phyloP scores from a whole-genome alignment of 2,113 vertebrate species.

The Otocyon megalotis region DNA sequence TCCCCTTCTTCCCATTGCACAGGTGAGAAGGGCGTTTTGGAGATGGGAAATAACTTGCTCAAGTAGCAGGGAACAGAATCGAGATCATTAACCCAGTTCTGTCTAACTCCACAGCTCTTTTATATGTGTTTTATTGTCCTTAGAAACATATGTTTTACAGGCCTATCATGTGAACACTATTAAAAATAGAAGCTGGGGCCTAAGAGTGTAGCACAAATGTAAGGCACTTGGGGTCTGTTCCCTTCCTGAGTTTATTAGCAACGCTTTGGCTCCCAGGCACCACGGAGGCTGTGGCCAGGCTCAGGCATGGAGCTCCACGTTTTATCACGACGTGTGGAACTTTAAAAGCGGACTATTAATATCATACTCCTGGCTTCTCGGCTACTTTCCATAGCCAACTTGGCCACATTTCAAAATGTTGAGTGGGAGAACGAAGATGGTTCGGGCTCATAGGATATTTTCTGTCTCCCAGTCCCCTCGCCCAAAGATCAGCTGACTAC shows the following conservation, averaged over 20 bases:
- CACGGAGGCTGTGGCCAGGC: conserved; percentile 3
- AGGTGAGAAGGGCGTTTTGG: background rate
- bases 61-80: background rate
- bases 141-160: conserved; percentile 89
- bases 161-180: conserved; percentile 89
- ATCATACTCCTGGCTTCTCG: conserved; percentile 76
- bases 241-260: conserved; percentile 82
- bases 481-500: background rate
- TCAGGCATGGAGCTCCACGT: conserved; percentile 44
- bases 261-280: conserved; percentile 62
- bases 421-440: conserved; percentile 71
- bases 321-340: conserved; percentile 69
- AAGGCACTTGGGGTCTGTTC: conserved; percentile 76
- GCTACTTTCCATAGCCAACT: conserved; percentile 66
- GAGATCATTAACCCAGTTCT: conserved; percentile 49
- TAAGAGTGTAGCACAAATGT: conserved; percentile 82
- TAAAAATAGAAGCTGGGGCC: conserved; percentile 86
- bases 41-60: background rate
- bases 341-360: conserved; percentile 83
- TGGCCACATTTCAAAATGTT: conserved; percentile 79
- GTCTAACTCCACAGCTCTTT: conserved; percentile 75
- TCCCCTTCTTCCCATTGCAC: background rate
- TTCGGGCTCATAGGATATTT: conserved; percentile 55
- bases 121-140: conserved; percentile 88
- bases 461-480: background rate